Evolutionary conservation across 2,113 vertebrate species (phyloP).

Genomic region (Semnornis frantzii): DNA sequence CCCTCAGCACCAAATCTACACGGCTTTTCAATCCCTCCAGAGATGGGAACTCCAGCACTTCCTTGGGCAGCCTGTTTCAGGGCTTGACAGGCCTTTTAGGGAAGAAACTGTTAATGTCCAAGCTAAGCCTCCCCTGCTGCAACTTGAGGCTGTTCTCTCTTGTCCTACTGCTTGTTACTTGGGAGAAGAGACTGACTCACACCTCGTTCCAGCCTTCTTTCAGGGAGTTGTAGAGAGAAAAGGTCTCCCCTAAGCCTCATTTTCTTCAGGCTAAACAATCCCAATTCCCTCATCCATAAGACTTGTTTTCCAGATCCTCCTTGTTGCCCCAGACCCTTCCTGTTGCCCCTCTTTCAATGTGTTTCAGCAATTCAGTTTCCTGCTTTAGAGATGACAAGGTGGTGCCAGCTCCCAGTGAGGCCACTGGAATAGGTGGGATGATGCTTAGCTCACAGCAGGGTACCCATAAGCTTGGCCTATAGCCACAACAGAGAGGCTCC

Average conservation of each 20-base stretch:
- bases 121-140: too few relatives aligned
- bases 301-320: background rate
- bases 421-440: background rate
- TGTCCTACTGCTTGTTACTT: too few relatives aligned
- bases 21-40: too few relatives aligned
- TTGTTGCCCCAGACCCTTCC: background rate
- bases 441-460: background rate
- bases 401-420: background rate
- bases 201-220: too few relatives aligned
- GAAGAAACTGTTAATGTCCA: too few relatives aligned
- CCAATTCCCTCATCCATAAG: background rate
- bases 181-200: too few relatives aligned
- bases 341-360: too few relatives aligned
- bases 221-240: background rate
- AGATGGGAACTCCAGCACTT: too few relatives aligned
- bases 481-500: rapidly evolving
- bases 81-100: too few relatives aligned
- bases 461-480: background rate
- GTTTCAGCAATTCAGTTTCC: background rate
- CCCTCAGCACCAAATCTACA: too few relatives aligned
- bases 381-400: background rate
- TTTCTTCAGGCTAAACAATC: background rate
- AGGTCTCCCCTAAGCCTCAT: background rate
- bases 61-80: too few relatives aligned
- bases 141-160: too few relatives aligned